A percentile compares a stretch with the other conserved stretches of the same genome.
phyloP scores from a whole-genome alignment of 2,797 vertebrate genomes.

The Pantherophis alleghaniensis region DNA sequence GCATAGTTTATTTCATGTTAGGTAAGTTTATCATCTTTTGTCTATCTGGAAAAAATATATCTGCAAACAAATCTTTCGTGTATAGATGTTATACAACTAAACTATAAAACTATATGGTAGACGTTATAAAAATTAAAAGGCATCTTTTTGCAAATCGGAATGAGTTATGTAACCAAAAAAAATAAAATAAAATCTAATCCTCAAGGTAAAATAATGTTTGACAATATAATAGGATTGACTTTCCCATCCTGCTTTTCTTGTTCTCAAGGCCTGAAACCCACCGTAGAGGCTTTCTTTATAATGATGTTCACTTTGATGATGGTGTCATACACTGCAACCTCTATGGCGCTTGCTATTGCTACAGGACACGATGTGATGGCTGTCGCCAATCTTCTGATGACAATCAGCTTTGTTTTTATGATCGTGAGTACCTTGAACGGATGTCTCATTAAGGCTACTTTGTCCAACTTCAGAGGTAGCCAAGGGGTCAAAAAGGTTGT shows the following conservation, averaged over 20 bases:
- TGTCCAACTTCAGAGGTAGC: neutral
- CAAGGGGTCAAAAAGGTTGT: neutral
- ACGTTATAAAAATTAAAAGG: neutral
- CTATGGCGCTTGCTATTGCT: conserved; percentile 88
- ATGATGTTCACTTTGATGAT: conserved; percentile 84
- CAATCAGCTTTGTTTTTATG: conserved; percentile 88
- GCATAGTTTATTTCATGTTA: conserved; percentile 84
- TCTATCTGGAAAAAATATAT: neutral
- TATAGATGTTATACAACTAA: neutral
- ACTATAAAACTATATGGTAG: no score
- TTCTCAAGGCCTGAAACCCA: conserved; percentile 80
- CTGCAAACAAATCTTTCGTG: neutral
- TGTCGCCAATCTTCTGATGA: conserved; percentile 85
- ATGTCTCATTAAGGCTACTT: neutral
- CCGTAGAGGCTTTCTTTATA: conserved; percentile 76
- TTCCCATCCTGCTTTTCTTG: conserved; percentile 34
- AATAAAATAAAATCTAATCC: neutral
- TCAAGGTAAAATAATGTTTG: neutral
- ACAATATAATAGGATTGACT: neutral
- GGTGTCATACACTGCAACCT: conserved; percentile 82
- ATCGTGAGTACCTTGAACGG: conserved; percentile 78
- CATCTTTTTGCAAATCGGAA: neutral
- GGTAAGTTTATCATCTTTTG: conserved; percentile 57
- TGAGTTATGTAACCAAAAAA: neutral
- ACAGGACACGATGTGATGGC: conserved; percentile 83